These are phyloP conservation scores for Indicator maculatus DNA, from an alignment of 2,113 vertebrate genomes.

Conservation along the genomic window DNA sequence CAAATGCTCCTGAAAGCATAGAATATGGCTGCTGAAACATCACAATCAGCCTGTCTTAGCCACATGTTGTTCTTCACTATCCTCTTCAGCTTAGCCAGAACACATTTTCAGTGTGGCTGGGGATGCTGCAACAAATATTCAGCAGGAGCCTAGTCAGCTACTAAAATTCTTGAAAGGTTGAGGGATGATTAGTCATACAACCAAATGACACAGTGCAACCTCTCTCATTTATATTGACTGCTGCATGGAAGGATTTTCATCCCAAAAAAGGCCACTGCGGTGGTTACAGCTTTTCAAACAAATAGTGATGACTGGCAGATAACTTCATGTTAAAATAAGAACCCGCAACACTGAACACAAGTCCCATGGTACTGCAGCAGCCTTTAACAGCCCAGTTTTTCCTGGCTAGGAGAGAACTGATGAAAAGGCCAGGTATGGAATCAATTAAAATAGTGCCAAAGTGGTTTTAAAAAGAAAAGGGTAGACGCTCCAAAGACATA, in stretches of 20 bases:
- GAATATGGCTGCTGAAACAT: neutral
- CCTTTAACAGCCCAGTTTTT: conserved; percentile 45
- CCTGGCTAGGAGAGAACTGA: conserved; percentile 17
- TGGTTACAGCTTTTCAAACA: conserved; percentile 2
- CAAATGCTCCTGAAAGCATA: neutral
- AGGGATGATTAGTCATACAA: neutral
- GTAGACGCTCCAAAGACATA: conserved; percentile 13
- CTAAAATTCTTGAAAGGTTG: conserved; percentile 12
- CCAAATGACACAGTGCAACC: neutral
- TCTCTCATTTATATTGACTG: neutral
- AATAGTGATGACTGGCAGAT: neutral
- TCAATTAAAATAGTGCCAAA: conserved; percentile 54
- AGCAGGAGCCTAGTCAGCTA: neutral
- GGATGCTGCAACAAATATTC: neutral
- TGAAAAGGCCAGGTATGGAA: conserved; percentile 55
- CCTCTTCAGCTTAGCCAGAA: neutral
- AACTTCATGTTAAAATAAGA: conserved; percentile 54
- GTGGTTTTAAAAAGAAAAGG: conserved; percentile 55
- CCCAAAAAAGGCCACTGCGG: neutral
- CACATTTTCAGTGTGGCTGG: neutral
- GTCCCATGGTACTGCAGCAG: conserved; percentile 46
- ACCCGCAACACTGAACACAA: conserved; percentile 36
- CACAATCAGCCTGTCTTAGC: neutral
- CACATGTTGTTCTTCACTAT: neutral
- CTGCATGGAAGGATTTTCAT: conserved; percentile 13